Base-by-base conservation (phyloP, 1,140 invertebrate species). In the Pinna nobilis region DNA sequence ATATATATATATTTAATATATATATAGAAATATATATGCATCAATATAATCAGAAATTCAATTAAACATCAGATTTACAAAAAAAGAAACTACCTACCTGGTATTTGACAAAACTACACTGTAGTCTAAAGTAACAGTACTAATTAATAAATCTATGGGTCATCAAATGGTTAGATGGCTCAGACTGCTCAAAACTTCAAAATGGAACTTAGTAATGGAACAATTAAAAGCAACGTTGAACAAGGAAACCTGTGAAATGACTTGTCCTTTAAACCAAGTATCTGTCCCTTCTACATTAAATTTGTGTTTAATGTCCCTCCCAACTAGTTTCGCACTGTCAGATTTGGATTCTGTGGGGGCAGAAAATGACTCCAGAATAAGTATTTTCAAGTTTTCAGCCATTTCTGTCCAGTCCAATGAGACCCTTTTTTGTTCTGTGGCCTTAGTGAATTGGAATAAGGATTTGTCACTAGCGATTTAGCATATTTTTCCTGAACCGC, bases 241-340 rank as follows among this genome's bases (percentile, higher is more conserved):
- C 47, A 72, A 68, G 28, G 53, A 32, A 61, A 74, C 65, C 65
- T 63, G 65, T 33, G 74, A 76, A 15, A 76, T 67, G 30, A 76
- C 74, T 50, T 60, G 55, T 39, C 68, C 63, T 50, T 59, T 41
- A 59, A 61, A 76, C 61, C 60, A 64, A 32, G 37, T 35, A 35
- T 35, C 20, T 28, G 60, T 35, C 23, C 39, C 63, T 37, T 67
- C 63, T 50, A 50, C 44, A 23, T 25, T 44, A 57, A 76, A 66
- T 49, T 39, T 76, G 47, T 76, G 67, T 18, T 59, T 37, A 18
- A 76, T 50, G 20, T 71, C 51, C 44, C 67, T 50, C 23, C 74
- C 60, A 70, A 70, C 53, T 25, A 76, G 41, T 28, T 7, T 28
- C 57, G 60, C 5, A 33, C 39, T 20, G 37, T 0, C 39, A 47